Base-by-base conservation (phyloP, 37 sponge, comb jelly and placozoan species). In the Aplysina aerophoba region DNA sequence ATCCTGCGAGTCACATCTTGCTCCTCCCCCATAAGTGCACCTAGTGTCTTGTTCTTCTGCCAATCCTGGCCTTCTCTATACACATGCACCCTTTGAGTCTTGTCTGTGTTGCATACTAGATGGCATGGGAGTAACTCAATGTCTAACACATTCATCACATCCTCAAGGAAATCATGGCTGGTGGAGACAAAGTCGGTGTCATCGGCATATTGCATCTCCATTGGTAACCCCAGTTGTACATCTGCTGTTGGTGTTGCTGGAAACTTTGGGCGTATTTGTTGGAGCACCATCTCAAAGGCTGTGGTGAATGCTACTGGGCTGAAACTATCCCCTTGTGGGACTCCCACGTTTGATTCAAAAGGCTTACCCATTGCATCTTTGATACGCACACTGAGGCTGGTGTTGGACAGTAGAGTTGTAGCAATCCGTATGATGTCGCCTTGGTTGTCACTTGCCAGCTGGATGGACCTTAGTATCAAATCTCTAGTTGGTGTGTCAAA, bases 401-500 rank as follows among this genome's bases (percentile, higher is more conserved):
- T 71, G 37, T 71, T 35, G 2, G 73, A 36, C 37, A 71, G 73
- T 35, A 71, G 37, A 4, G 73, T 71, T 11, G 33, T 20, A 35
- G 73, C 37, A 25, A 71, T 71, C 11, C 15, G 73, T 4, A 36
- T 2, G 36, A 71, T 35, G 37, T 71, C 73, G 2, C 15, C 73
- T 8, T 71, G 36, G 15, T 35, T 35, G 36, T 4, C 11, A 12
- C 73, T 35, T 71, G 73, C 73, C 2, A 37, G 4, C 4, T 36
- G 73, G 11, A 71, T 28, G 11, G 73, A 71, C 11, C 15, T 37
- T 4, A 71, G 73, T 11, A 71, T 4, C 37, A 6, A 5, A 21
- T 4, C 73, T 35, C 73, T 71, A 31, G 73, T 36, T 36, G 73
- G 73, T 71, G 73, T 71, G 73, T 71, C 73, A 71, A 71, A 71